A percentile compares a stretch with the other conserved stretches of the same genome.
phyloP scores from a whole-genome alignment of 2,888 invertebrate species.

The Pseudococcus jackbeardsleyi region DNA sequence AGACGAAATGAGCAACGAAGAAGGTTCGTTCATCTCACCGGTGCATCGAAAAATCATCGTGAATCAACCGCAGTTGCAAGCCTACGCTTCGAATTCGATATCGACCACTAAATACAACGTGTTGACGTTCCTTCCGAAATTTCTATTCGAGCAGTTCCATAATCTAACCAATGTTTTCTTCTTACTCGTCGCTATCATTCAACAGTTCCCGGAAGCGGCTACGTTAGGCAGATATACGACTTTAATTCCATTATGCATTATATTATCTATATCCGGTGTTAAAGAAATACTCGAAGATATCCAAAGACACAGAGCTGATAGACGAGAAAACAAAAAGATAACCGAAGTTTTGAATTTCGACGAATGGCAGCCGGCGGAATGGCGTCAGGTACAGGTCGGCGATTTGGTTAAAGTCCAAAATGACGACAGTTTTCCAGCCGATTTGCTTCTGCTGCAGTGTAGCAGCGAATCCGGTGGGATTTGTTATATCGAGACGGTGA shows the following conservation, averaged over 20 bases:
- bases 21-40: background rate
- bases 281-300: conserved; percentile 63
- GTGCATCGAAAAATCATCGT: conserved; percentile 42
- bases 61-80: background rate
- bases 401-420: conserved; percentile 93
- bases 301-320: conserved; percentile 86
- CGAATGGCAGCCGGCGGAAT: conserved; percentile 83
- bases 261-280: conserved; percentile 60
- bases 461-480: conserved; percentile 33
- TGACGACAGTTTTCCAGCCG: conserved; percentile 96
- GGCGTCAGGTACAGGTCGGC: conserved; percentile 90
- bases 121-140: conserved; percentile 53
- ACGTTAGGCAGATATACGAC: conserved; percentile 65
- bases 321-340: conserved; percentile 90
- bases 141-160: conserved; percentile 60
- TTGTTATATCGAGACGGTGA: conserved; percentile 63
- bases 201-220: conserved; percentile 66
- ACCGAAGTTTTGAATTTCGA: conserved; percentile 87
- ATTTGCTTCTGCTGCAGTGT: conserved; percentile 81
- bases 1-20: conserved; percentile 42
- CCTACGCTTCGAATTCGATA: conserved; percentile 70
- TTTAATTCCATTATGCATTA: conserved; percentile 61
- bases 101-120: conserved; percentile 56
- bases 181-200: conserved; percentile 58
- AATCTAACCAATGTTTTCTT: conserved; percentile 61